Base-by-base conservation (phyloP, 2,113 vertebrate genomes). In the Myotis brandtii region DNA sequence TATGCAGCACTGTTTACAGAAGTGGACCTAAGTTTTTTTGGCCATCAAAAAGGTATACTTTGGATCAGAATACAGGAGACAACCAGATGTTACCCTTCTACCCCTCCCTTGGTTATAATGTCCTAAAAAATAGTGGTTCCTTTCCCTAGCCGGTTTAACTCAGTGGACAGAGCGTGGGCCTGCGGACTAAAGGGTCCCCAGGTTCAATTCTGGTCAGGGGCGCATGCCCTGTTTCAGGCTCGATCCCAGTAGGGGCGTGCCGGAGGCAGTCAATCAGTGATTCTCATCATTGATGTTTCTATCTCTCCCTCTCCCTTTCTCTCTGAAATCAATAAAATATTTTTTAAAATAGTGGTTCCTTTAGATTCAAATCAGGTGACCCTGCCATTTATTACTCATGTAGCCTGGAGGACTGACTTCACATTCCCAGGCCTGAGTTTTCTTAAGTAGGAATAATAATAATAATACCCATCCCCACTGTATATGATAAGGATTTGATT, bases 381-480 rank as follows among this genome's bases (percentile, higher is more conserved):
- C 8, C 21, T 4, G 37, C n/a, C 56, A 80, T 30, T 62, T 82
- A 92, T 66, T 66, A 37, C 37, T n/a, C 43, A 54, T 11, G 20
- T 81, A 32, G 56, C 16, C 40, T 75, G 59, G 59, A 62, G 40
- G 25, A 50, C 72, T 92, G 52, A 67, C 20, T 79, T 73, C 32
- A 73, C 32, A 75, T 86, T 50, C 43, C 66, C 20, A 83, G 84
- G 56, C 12, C 89, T 90, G 59, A 59, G 46, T 93, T 95, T 86
- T n/a, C 16, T 77, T 37, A 87, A 88, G 76, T 67, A n/a, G 50
- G 32, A 86, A 93, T 52, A 64, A 54, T 37, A 59, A 46, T 75
- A 83, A 90, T 72, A 80, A 89, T 43, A 67, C 8, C 50, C 82
- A 37, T 12, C 52, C 20, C n/a, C 59, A 46, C 18, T 62, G 67